A percentile compares a stretch with the other conserved stretches of the same genome.
phyloP scores from a whole-genome alignment of 2,888 invertebrate species.

The Poecilus cupreus region DNA sequence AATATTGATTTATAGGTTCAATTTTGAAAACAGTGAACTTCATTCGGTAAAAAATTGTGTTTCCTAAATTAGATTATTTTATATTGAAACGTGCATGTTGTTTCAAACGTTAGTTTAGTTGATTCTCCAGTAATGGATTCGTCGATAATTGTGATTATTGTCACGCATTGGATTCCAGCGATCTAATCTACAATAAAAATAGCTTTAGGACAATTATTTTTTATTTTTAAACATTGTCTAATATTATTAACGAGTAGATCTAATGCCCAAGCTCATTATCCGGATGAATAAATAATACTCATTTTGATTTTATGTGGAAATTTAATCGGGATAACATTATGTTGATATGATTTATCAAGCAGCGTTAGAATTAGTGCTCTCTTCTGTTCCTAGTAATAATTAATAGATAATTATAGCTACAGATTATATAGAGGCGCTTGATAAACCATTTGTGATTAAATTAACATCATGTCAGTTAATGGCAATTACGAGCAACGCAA shows the following conservation, averaged over 20 bases:
- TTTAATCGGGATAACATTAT: neutral
- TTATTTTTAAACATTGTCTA: conserved; percentile 26
- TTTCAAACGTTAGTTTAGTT: conserved; percentile 26
- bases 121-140: conserved; percentile 9
- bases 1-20: no score
- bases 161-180: neutral
- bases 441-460: conserved; percentile 34
- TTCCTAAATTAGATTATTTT: no score
- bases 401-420: conserved; percentile 19
- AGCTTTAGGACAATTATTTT: conserved; percentile 4
- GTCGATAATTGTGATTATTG: conserved; percentile 31
- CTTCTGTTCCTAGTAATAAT: conserved; percentile 17
- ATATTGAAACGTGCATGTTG: no score
- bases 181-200: conserved; percentile 1
- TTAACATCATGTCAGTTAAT: conserved; percentile 34
- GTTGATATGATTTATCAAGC: neutral
- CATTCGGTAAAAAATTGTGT: no score
- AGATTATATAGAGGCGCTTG: neutral
- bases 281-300: neutral
- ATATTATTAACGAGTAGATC: neutral
- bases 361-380: neutral
- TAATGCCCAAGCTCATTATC: neutral
- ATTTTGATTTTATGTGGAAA: neutral
- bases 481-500: conserved; percentile 4
- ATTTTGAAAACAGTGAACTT: no score